A percentile compares a stretch with the other conserved stretches of the same genome.
Evolutionary conservation across 2,113 vertebrate species (phyloP).

Genomic region (Agapornis roseicollis): DNA sequence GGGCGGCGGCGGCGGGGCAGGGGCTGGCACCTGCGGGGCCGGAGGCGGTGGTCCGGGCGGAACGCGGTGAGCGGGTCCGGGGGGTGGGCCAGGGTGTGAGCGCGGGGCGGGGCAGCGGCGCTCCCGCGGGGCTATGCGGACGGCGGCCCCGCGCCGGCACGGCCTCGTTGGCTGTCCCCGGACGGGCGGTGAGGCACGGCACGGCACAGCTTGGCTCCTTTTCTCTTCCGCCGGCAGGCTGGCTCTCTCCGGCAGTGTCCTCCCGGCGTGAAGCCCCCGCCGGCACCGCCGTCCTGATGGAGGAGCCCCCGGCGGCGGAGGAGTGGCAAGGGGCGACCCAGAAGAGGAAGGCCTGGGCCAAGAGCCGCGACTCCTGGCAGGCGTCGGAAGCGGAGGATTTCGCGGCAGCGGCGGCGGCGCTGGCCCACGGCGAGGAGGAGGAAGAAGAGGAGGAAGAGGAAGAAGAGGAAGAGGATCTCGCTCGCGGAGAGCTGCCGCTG

Average conservation of each 20-base stretch:
- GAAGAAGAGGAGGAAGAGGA: background rate
- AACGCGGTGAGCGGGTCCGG: background rate
- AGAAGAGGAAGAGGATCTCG: conserved; percentile 26
- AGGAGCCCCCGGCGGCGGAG: conserved; percentile 65
- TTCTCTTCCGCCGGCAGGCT: background rate
- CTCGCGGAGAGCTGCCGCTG: conserved; percentile 54
- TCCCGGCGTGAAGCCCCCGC: background rate
- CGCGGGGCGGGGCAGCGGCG: background rate
- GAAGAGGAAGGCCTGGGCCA: conserved; percentile 88
- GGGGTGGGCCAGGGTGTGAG: background rate
- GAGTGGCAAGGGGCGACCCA: conserved; percentile 75
- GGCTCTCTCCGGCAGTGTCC: background rate
- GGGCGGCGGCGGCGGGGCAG: background rate
- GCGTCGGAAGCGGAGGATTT: conserved; percentile 79
- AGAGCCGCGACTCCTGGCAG: conserved; percentile 89
- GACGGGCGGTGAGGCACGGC: too few species aligned
- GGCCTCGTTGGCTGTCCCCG: background rate
- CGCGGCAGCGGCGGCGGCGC: conserved; percentile 59
- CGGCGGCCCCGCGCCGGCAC: background rate
- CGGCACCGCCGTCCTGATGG: conserved; percentile 65
- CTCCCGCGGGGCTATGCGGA: background rate
- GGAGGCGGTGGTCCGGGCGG: background rate
- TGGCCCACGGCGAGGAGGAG: conserved; percentile 48
- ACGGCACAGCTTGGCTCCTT: background rate
- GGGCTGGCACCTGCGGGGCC: background rate